A percentile compares a stretch with the other conserved stretches of the same genome.
Evolutionary conservation across 2,113 vertebrate genomes (phyloP).

Genomic region (Odocoileus hemionus): DNA sequence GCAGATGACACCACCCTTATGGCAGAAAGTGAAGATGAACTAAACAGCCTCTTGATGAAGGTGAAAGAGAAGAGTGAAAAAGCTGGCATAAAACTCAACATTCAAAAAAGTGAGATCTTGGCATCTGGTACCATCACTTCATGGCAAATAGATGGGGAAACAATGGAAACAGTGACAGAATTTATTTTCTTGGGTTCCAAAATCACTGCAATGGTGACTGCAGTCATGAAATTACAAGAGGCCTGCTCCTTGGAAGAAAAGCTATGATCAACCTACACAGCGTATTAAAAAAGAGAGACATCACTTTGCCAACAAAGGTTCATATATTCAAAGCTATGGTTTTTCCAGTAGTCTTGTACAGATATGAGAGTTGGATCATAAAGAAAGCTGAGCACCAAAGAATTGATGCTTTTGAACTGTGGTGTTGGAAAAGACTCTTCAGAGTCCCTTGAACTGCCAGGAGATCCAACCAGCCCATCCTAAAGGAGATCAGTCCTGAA

Average conservation of each 20-base stretch:
- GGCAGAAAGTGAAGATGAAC: not conserved
- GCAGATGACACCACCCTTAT: not conserved
- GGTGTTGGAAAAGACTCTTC: not conserved
- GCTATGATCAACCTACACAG: not conserved
- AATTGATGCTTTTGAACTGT: not conserved
- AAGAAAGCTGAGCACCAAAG: not conserved
- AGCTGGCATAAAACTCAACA: not conserved
- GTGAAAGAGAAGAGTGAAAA: not conserved
- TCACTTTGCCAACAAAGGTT: not conserved
- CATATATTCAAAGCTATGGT: not conserved
- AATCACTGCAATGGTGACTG: not conserved
- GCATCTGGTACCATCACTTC: not conserved
- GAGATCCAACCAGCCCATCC: not conserved
- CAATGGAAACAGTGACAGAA: not conserved
- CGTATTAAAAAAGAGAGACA: not conserved
- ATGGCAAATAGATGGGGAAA: not conserved
- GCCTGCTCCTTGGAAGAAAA: not conserved
- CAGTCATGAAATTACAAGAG: not conserved
- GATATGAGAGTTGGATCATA: not conserved
- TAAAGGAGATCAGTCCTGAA: not conserved
- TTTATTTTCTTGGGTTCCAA: not conserved
- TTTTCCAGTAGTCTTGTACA: not conserved
- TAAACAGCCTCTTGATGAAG: not conserved
- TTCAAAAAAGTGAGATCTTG: not conserved
- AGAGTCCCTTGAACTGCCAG: not conserved